Evolutionary conservation across 2,888 invertebrate genomes (phyloP), one percentile per base, ranked within the genome.

Genomic region (Myopa testacea): DNA sequence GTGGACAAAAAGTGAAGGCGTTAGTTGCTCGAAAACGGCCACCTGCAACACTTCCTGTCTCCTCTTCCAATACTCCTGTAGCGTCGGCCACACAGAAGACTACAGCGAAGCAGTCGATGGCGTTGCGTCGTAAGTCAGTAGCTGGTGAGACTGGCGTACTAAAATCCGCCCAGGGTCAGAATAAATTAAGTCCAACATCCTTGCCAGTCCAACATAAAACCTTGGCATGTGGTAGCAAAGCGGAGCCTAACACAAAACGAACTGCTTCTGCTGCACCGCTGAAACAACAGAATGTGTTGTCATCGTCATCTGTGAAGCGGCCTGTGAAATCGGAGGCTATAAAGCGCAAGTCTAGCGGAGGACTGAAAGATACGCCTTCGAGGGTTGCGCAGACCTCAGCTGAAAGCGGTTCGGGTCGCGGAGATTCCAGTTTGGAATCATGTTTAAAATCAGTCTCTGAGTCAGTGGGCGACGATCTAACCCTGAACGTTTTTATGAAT

Each of bases 1-100:
- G 81, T 10, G 80, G 83, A 58, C 85, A 85, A 4, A 87, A 86
- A 69, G 82, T 86, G 0, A 89, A 88, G 80, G 89, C 90, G 0
- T 69, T 89, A 67, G 88, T 88, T 4, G 85, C 88, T 10, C 83
- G 88, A 34, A 86, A 84, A 68, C 83, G 87, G 4, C 81, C 80
- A 1, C 55, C 77, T 37, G 68, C 76, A 8, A 80, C 70, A 75
- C 26, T 3, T 16, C 52, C 26, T 16, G 37, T 40, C 8, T 12
- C 74, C 0, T 40, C 58, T 65, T 38, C 67, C 26, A 14, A n/a
- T 10, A 71, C 72, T 4, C 70, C 70, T 37, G 69, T 19, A 26
- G 60, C 62, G 19, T 14, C 55, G 34, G 12, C 62, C 69, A 65
- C n/a, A 7, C 63, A n/a, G 52, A 73, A 67, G 16, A 38, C 12